Percentiles rank a stretch among this genome's conserved stretches.
Evolutionary conservation across 2,113 vertebrate genomes (phyloP).

Genomic region (Pomatorhinus ruficollis): DNA sequence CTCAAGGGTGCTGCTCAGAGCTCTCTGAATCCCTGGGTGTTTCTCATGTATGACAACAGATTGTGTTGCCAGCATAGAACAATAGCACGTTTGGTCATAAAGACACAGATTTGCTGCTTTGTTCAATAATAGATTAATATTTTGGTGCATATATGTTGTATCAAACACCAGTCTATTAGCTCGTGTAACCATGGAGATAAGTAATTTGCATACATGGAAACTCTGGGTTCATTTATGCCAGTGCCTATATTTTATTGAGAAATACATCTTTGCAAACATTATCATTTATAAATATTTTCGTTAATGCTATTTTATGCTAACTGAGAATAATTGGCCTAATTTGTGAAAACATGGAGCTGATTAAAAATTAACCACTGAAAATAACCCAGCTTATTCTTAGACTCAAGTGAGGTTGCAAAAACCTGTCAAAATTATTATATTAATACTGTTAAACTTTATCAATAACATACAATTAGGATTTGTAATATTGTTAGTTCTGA

Average conservation of each 20-base stretch:
- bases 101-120: slow-evolving; percentile 6
- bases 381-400: neutral
- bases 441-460: neutral
- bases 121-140: neutral
- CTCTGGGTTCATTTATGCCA: neutral
- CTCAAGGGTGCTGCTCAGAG: neutral
- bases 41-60: neutral
- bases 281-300: neutral
- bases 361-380: slow-evolving; percentile 7
- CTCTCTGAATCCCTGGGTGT: neutral
- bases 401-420: neutral
- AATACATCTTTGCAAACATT: neutral
- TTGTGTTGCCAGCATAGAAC: neutral
- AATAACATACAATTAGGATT: neutral
- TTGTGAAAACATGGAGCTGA: neutral
- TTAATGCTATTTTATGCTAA: neutral
- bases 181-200: slow-evolving; percentile 42
- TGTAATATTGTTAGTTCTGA: neutral
- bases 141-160: neutral
- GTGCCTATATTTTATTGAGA: neutral
- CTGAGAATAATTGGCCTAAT: slow-evolving; percentile 21
- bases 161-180: neutral
- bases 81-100: neutral
- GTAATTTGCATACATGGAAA: neutral
- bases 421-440: neutral